A percentile compares a stretch with the other conserved stretches of the same genome.
phyloP scores from a whole-genome alignment of 2,797 vertebrate genomes.

The Chiroxiphia lanceolata region DNA sequence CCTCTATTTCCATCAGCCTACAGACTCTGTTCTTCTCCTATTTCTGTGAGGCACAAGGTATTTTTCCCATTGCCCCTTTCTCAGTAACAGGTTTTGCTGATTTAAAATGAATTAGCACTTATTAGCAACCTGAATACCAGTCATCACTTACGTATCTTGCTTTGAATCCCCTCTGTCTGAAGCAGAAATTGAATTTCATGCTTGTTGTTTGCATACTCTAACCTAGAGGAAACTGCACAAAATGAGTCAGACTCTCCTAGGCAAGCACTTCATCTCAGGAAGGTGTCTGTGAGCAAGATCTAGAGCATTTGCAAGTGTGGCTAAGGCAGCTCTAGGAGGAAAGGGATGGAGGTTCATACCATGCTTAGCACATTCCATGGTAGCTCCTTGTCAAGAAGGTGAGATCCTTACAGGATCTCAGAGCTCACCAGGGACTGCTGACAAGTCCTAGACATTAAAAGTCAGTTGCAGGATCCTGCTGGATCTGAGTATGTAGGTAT shows the following conservation, averaged over 20 bases:
- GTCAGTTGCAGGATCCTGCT: not conserved
- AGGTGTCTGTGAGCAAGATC: not conserved
- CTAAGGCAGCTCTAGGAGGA: not conserved
- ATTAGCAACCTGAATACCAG: not conserved
- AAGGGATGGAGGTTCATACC: not conserved
- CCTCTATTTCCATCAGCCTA: not conserved
- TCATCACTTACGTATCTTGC: not conserved
- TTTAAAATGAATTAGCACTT: not conserved
- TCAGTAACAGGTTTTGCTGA: not conserved
- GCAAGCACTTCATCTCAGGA: not conserved
- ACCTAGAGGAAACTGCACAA: not conserved
- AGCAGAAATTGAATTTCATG: not conserved
- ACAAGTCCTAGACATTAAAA: not conserved
- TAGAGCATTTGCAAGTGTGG: not conserved
- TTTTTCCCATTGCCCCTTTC: not conserved
- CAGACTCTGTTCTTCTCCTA: not conserved
- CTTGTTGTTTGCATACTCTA: not conserved
- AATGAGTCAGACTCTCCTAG: not conserved
- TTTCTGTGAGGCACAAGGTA: not conserved
- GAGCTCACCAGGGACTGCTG: not conserved
- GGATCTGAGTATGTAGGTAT: not conserved
- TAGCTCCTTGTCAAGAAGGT: not conserved
- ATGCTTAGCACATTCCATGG: not conserved
- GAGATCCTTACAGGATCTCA: not conserved
- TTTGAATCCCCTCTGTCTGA: not conserved